phyloP scores from a whole-genome alignment of 2,113 vertebrate species.

The Sclerurus mexicanus region DNA sequence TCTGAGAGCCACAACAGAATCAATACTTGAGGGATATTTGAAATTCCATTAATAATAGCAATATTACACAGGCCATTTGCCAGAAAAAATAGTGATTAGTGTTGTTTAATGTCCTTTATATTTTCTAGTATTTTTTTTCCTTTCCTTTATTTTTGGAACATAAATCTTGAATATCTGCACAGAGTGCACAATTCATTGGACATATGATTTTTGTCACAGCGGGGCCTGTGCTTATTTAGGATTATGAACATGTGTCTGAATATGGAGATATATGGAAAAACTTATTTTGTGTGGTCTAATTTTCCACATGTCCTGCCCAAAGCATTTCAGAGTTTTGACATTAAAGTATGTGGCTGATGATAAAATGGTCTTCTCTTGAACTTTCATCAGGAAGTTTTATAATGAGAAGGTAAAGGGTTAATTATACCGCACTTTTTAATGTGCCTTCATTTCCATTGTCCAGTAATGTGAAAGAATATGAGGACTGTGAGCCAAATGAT shows the following conservation, averaged over 20 bases:
- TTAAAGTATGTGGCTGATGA: not conserved
- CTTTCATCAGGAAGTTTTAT: not conserved
- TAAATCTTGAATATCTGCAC: not conserved
- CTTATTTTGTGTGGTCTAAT: not conserved
- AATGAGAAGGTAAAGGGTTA: not conserved
- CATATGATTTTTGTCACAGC: not conserved
- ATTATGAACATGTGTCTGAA: not conserved
- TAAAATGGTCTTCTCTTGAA: not conserved
- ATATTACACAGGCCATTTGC: not conserved
- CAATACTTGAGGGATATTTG: not conserved
- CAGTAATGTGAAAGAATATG: not conserved
- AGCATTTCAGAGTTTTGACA: not conserved
- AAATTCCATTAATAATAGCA: constrained; percentile 15
- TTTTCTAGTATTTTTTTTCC: not conserved
- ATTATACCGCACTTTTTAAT: not conserved
- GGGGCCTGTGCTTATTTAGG: not conserved
- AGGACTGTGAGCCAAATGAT: not conserved
- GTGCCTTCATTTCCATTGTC: not conserved
- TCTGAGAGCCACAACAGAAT: not conserved
- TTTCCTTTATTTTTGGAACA: not conserved
- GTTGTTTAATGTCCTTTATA: not conserved
- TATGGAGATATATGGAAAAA: not conserved
- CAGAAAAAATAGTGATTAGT: not conserved
- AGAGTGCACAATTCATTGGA: not conserved
- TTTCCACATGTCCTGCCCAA: not conserved